A percentile compares a stretch with the other conserved stretches of the same genome.
Conservation (phyloP, 2,888 invertebrate species). For the Pedicia rivosa region DNA sequence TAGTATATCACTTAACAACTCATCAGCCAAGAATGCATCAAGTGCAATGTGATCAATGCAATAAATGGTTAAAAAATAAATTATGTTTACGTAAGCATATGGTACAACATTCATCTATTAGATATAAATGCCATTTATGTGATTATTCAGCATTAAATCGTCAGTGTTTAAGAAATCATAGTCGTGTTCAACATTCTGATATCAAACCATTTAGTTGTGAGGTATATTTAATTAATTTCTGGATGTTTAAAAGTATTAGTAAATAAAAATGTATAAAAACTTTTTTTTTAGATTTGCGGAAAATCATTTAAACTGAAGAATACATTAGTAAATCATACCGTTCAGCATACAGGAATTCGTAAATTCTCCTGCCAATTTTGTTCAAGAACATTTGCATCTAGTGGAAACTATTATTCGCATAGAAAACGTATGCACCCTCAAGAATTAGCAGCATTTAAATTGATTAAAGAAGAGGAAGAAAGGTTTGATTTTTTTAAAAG, state of each 20-base stretch:
- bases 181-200: conserved; percentile 12
- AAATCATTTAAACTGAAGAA: conserved; percentile 13
- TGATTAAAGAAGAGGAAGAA: conserved; percentile 11
- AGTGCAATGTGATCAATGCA: conserved; percentile 13
- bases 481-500: conserved; percentile 8
- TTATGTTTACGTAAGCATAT: conserved; percentile 13
- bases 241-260: no score
- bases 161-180: conserved; percentile 13
- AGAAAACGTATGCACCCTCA: conserved; percentile 15
- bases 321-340: conserved; percentile 13
- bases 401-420: conserved; percentile 16
- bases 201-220: conserved; percentile 12
- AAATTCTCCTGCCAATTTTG: conserved; percentile 15
- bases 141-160: conserved; percentile 12
- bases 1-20: conserved; percentile 14
- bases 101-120: conserved; percentile 11
- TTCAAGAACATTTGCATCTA: conserved; percentile 13
- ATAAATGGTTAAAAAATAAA: conserved; percentile 15
- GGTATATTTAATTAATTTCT: conserved; percentile 5
- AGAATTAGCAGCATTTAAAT: conserved; percentile 11
- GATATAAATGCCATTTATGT: conserved; percentile 11
- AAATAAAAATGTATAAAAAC: neutral
- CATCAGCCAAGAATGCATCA: conserved; percentile 13
- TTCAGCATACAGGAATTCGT: conserved; percentile 14
- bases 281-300: conserved; percentile 8